Percentiles rank a stretch among this genome's conserved stretches.
Evolutionary conservation across 2,113 vertebrate species (phyloP).

Genomic region (Pedionomus torquatus): DNA sequence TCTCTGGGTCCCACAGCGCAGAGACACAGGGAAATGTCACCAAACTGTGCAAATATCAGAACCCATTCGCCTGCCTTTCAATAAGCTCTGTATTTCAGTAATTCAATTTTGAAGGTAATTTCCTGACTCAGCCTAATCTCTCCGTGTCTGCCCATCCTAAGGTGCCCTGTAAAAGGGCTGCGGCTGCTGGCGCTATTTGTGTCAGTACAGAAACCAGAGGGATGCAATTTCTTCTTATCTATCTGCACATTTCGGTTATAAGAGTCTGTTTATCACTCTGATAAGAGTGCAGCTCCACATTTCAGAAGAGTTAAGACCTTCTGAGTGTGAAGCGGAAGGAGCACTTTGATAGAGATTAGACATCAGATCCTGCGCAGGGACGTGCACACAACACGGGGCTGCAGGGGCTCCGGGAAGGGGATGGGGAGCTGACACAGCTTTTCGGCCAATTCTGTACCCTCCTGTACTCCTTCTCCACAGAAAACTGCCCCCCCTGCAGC

Average conservation of each 20-base stretch:
- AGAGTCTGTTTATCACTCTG: neutral
- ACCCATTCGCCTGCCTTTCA: conserved; percentile 11
- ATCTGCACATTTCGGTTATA: neutral
- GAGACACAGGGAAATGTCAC: neutral
- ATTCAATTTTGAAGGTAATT: conserved; percentile 56
- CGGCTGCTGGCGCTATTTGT: neutral
- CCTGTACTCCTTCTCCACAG: neutral
- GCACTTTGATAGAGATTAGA: neutral
- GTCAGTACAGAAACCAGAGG: neutral
- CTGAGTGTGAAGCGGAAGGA: neutral
- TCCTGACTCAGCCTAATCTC: conserved; percentile 30
- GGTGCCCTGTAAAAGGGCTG: neutral
- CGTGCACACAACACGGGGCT: neutral
- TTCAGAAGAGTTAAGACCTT: neutral
- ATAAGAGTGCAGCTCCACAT: neutral
- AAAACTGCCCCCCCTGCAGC: neutral
- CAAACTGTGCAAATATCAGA: conserved; percentile 18
- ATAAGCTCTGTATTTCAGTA: neutral
- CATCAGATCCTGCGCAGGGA: neutral
- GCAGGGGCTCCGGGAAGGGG: neutral
- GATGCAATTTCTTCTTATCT: neutral
- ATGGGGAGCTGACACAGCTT: neutral
- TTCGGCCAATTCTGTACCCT: neutral
- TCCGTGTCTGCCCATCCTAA: neutral
- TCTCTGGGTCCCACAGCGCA: neutral